Base-by-base conservation (phyloP, 2,797 vertebrate species). In the Sparus aurata region DNA sequence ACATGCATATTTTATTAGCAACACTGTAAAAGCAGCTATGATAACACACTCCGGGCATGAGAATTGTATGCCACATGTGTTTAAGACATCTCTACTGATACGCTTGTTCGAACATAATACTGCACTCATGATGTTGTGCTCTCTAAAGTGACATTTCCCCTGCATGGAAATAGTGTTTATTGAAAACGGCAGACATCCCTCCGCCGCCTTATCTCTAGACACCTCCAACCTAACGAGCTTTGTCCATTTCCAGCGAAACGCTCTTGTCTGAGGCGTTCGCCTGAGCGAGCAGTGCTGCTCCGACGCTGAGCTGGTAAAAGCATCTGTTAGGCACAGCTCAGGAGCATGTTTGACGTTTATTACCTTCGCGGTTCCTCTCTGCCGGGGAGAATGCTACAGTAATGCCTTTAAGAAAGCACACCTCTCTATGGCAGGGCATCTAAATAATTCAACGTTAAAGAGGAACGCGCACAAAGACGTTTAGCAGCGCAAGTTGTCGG, bases 381-480 rank as follows among this genome's bases (percentile, higher is more conserved):
- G 91, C 88, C 43, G 78, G 50, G 79, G 74, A 86, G 83, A 92
- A 89, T 16, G 84, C 93, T 85, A 87, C 83, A 84, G 91, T 91
- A 91, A 90, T 91, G 92, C 91, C 93, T 91, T 92, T 93, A 95
- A 95, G 91, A 91, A 46, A 90, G 85, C 69, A 62, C 85, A 77
- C 83, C 87, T 94, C 93, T 95, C 91, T 86, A 93, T 94, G 93
- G 92, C 92, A 85, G 93, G 61, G 81, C 83, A 88, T 86, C 94
- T 97, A 95, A 97, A 97, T 97, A 92, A 96, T 96, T 95, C 92
- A 94, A 91, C 89, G 92, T 86, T 92, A 92, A 95, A 93, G 90
- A 89, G 93, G 92, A 93, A 91, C 18, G 79, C 86, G 77, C 92
- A 95, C 94, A 89, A 85, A 88, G 87, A 95, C 94, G 91, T 93